Evolutionary conservation across 2,797 vertebrate species (phyloP).

Genomic region (Anabacerthia variegaticeps): DNA sequence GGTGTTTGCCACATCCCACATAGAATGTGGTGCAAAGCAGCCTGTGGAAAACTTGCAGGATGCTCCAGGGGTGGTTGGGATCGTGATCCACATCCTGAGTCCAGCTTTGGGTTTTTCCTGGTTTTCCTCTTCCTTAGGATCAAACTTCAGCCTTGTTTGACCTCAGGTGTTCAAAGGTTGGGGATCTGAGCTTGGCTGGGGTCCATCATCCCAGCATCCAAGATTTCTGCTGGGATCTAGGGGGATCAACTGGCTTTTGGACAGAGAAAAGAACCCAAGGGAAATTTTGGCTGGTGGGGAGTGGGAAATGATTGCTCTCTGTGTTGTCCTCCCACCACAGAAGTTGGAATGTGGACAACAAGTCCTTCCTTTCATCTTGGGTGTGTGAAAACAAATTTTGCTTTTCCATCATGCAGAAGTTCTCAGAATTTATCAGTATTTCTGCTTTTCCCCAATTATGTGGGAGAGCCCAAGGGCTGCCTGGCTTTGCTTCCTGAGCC

Average conservation of each 20-base stretch:
- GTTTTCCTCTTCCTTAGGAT: neutral
- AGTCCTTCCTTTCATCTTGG: neutral
- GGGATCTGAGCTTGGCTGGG: neutral
- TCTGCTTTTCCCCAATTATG: neutral
- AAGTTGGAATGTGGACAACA: neutral
- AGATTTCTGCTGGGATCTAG: neutral
- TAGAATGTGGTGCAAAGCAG: neutral
- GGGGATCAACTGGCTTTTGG: fast-evolving
- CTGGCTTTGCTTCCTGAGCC: neutral
- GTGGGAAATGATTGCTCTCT: neutral
- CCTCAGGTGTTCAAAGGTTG: neutral
- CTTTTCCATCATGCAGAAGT: neutral
- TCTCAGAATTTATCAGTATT: neutral
- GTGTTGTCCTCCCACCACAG: neutral
- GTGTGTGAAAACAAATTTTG: neutral
- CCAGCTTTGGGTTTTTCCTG: neutral
- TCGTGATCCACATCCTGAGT: fast-evolving
- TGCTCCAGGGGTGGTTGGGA: neutral
- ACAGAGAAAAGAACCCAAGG: neutral
- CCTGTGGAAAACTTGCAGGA: neutral
- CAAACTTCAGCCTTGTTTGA: too few relatives aligned
- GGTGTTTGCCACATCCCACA: neutral
- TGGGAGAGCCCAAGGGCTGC: neutral
- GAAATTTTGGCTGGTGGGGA: neutral
- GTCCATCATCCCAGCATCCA: neutral